Evolutionary conservation across 1,140 invertebrate species (phyloP), one percentile per base, ranked within the genome.

Genomic region (Drosophila persimilis): DNA sequence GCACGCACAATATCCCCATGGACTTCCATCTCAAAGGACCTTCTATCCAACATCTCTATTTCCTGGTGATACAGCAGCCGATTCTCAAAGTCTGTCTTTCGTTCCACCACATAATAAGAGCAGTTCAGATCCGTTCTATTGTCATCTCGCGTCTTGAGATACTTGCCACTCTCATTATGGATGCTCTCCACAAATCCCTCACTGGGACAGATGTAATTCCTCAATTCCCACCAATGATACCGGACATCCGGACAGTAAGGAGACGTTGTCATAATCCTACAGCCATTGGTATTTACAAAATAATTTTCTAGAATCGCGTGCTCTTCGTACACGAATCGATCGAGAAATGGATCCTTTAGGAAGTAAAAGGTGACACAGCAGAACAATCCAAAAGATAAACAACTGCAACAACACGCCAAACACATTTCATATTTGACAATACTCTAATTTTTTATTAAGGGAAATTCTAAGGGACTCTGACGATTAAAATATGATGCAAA

Each of bases 211-310:
- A 1, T 0, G 11, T 57, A 15, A 7, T 4, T 24, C 1, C 13
- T 35, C 20, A 58, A n/a, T 1, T 20, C 8, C 7, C 15, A 13
- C 57, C 57, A 56, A 44, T 44, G n/a, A 8, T 0, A 13, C 13
- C 24, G 2, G 3, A 48, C 2, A 1, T 41, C 35, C 2, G 0
- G 2, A 1, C 24, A 8, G 1, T 65, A 9, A 4, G 15, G 8
- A 2, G 9, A 7, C 29, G 44, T 15, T 6, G 60, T 48, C 54
- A 60, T 15, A 24, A 74, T 65, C 15, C 71, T 60, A 56, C 72
- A 74, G 2, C 41, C 51, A 7, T n/a, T 66, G 5, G 55, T 51
- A 8, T 58, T 47, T 6, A 64, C 57, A 26, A 52, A 58, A 24
- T 64, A 59, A 1, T 22, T 35, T 3, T 58, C 48, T 6, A n/a